Conservation (phyloP, 2,113 vertebrate species). For the Amphiprion percula region DNA sequence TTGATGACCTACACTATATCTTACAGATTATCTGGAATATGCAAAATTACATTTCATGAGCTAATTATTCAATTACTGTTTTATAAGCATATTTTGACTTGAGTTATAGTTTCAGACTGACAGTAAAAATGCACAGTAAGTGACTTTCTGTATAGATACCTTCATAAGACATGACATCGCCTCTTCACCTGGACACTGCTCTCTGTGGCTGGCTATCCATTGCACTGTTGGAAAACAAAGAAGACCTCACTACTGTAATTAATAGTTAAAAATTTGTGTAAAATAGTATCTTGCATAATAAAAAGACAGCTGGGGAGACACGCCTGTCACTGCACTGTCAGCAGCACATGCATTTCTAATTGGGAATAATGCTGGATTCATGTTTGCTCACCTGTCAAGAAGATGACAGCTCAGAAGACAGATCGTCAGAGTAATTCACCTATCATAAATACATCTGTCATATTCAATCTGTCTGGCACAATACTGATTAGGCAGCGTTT, state of each 20-base stretch:
- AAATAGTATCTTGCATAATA: background rate
- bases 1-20: background rate
- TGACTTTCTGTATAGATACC: too few relatives aligned
- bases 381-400: conserved; percentile 56
- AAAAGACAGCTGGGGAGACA: conserved; percentile 7
- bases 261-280: conserved; percentile 2
- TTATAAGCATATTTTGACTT: too few relatives aligned
- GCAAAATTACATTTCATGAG: background rate
- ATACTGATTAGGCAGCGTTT: conserved; percentile 30
- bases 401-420: conserved; percentile 26
- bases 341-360: conserved; percentile 39
- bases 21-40: background rate
- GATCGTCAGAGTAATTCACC: conserved; percentile 30
- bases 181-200: background rate
- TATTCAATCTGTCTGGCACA: conserved; percentile 27
- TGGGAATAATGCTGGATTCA: conserved; percentile 25
- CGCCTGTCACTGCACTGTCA: background rate
- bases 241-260: background rate
- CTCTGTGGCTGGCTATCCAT: background rate
- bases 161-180: too few relatives aligned
- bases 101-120: too few relatives aligned
- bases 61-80: background rate
- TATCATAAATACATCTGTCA: conserved; percentile 51
- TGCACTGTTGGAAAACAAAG: background rate
- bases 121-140: too few relatives aligned